Base-by-base conservation (phyloP, 2,888 invertebrate genomes). In the Acanthacorydalis orientalis region DNA sequence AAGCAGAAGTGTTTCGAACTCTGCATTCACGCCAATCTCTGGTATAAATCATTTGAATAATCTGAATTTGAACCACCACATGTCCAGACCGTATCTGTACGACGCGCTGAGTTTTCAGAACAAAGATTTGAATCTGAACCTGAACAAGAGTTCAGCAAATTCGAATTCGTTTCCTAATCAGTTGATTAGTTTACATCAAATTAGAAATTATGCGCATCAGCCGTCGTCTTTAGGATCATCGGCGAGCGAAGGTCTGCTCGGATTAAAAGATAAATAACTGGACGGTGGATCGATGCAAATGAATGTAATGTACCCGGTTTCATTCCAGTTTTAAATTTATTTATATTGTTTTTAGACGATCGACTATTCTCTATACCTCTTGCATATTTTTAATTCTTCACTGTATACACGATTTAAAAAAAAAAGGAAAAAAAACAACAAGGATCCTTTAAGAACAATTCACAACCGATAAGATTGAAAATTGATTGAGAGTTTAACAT, bases 21-120 rank as follows among this genome's bases (percentile, higher is more conserved):
- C 87, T 40, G 93, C 95, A 54, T 95, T 95, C 68, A 93, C 93
- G 51, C 93, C 93, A 38, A 91, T 93, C 63, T 92, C 85, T 60
- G 85, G 84, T 42, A 84, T 85, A 78, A 85, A 84, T 53, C 87
- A 84, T 62, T 23, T 23, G 23, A 23, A 23, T 23, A 23, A 23
- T 23, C 69, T 84, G 57, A 79, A 83, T 51, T 60, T 80, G 50
- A 76, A 80, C 53, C 79, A 80, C 59, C 78, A 80, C 55, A 68
- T 81, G 59, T 78, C 78, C 57, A 71, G 85, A 63, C 84, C 88
- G 52, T 90, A 89, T 70, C 81, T 93, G 55, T 95, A 95, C 70
- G 93, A 93, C 64, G 88, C 92, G 48, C 77, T 93, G 60, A 85
- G 86, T 64, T 88, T 92, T 72, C 87, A 86, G 61, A 83, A 82